Base-by-base conservation (phyloP, 2,797 vertebrate genomes). In the Silurus lanzhouensis region DNA sequence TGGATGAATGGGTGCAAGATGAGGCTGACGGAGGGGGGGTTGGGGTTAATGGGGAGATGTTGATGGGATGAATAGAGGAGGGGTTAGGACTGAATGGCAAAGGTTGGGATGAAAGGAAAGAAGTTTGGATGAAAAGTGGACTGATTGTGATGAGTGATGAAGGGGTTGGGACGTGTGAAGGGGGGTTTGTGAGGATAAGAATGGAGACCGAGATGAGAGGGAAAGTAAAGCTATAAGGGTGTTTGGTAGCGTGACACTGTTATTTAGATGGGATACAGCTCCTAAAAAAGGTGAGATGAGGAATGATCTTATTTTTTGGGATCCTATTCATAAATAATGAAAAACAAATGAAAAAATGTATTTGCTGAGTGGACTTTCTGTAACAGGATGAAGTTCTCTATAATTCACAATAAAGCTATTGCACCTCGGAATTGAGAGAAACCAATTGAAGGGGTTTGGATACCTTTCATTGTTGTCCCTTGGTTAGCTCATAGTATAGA, bases 61-160 rank as follows among this genome's bases (percentile, higher is more conserved):
- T 78, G 58, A 78, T 61, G 76, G 76, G 76, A 78, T 80, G 77
- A 48, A 64, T 80, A 64, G 77, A 64, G 77, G 44, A 80, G 60
- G 38, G 60, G 38, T 15, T 78, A 46, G 76, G 22, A 46, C 46
- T 64, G 77, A 80, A 80, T 80, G 14, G 91, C 38, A 48, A 60
- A 25, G 60, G 60, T 48, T 80, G 77, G 38, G 92, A 93, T 91
- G 90, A 92, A 81, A 94, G 60, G 44, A 79, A 80, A n/a, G 60
- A 80, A 64, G 77, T 63, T n/a, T 63, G 77, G 38, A 63, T 80
- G 76, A 58, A 58, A 20, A 58, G 55, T 57, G 15, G 63, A 64
- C 31, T 20, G 63, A 64, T 78, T 78, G 76, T 78, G 74, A 57
- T 55, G 72, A 75, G 72, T 75, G 57, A 60, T 78, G 31, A 55